These are phyloP conservation scores for Diadophis punctatus DNA, from an alignment of 2,113 vertebrate species.

Conservation along the genomic window DNA sequence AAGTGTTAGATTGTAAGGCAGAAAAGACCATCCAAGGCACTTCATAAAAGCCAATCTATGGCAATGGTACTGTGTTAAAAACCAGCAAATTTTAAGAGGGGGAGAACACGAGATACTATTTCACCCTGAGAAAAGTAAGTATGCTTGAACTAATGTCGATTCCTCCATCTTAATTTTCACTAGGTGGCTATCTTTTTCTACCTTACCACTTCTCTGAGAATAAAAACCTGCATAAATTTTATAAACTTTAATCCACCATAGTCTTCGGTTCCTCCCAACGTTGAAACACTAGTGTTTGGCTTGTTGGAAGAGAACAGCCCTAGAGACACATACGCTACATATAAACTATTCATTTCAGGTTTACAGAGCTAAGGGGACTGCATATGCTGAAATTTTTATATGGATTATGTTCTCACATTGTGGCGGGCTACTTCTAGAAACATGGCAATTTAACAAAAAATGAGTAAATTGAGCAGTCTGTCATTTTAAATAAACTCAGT, in stretches of 20 bases:
- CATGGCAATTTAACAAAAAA: not conserved
- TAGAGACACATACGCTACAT: not conserved
- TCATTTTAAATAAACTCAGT: slow-evolving; percentile 28
- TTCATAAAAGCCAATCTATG: not conserved
- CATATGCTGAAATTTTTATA: not conserved
- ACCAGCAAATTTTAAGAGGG: not conserved
- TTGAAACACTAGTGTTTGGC: not conserved
- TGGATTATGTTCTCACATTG: not conserved
- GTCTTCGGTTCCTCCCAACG: not conserved
- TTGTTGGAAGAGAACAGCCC: not conserved
- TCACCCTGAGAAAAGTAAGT: not conserved
- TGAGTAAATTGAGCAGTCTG: not conserved
- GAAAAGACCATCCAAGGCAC: not conserved
- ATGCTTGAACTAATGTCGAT: not conserved
- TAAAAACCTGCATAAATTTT: not conserved
- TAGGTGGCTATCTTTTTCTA: not conserved
- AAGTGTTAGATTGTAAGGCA: not conserved
- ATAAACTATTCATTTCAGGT: not conserved
- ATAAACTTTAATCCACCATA: not conserved
- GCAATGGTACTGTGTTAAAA: not conserved
- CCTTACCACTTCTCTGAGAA: not conserved
- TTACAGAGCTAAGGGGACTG: not conserved
- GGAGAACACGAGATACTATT: not conserved
- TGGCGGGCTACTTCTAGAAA: not conserved
- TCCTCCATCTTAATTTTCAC: not conserved